These are phyloP conservation scores for Melitaea athalia DNA, from an alignment of 2,888 invertebrate species.

Conservation along the genomic window DNA sequence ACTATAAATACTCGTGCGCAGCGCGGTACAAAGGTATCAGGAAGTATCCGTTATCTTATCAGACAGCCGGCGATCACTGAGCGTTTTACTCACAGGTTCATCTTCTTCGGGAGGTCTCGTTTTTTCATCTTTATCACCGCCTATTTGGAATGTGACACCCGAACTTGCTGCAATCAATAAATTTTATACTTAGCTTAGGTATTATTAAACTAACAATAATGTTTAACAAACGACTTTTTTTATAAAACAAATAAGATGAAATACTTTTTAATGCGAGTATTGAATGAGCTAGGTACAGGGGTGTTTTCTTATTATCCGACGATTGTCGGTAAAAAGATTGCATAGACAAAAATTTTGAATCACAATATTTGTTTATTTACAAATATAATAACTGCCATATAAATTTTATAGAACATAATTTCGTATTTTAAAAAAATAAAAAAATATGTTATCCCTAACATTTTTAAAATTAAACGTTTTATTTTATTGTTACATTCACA, in stretches of 20 bases:
- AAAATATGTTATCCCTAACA: too few relatives aligned
- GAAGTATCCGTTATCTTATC: slow-evolving; percentile 43
- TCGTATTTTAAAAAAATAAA: too few relatives aligned
- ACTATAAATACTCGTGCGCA: slow-evolving; percentile 28
- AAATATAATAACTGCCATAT: too few relatives aligned
- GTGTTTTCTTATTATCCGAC: too few relatives aligned
- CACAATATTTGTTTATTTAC: too few relatives aligned
- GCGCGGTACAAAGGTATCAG: slow-evolving; percentile 49
- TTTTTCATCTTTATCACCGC: slow-evolving; percentile 83
- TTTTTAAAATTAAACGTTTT: not conserved
- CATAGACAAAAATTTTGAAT: too few relatives aligned
- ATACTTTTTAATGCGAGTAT: too few relatives aligned
- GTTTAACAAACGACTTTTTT: not conserved
- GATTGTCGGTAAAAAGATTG: too few relatives aligned
- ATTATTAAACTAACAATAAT: not conserved
- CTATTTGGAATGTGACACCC: slow-evolving; percentile 87
- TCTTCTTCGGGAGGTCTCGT: slow-evolving; percentile 80
- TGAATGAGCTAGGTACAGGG: too few relatives aligned
- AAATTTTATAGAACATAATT: too few relatives aligned
- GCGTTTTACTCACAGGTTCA: slow-evolving; percentile 71
- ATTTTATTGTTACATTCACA: too few relatives aligned
- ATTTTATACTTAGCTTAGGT: not conserved
- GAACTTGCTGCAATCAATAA: slow-evolving; percentile 66
- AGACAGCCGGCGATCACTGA: slow-evolving; percentile 36
- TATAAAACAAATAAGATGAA: not conserved